These are phyloP conservation scores for Geococcyx californianus DNA, from an alignment of 2,113 vertebrate species.

Conservation along the genomic window DNA sequence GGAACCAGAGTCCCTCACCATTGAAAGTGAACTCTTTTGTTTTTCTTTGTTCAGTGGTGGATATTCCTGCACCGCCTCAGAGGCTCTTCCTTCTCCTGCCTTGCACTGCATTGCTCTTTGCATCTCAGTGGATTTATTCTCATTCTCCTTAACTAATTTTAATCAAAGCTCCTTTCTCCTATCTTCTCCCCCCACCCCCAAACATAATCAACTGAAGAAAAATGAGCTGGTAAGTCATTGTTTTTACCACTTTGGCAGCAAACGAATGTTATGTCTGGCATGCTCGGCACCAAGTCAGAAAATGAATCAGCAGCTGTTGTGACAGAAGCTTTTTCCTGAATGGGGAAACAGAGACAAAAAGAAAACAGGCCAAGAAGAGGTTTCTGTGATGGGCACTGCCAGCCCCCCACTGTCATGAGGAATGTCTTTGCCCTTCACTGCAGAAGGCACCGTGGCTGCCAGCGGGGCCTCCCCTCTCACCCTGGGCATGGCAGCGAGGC, in stretches of 20 bases:
- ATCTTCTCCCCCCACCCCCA: background rate
- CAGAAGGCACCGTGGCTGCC: background rate
- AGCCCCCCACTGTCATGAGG: background rate
- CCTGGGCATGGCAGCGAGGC: accelerated
- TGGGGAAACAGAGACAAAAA: slow-evolving; percentile 65
- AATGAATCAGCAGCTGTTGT: slow-evolving; percentile 74
- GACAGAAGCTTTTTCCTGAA: slow-evolving; percentile 70
- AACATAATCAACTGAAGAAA: slow-evolving; percentile 44
- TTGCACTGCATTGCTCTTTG: background rate
- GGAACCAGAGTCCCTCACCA: background rate
- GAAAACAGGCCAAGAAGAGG: slow-evolving; percentile 29
- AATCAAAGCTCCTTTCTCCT: slow-evolving; percentile 26
- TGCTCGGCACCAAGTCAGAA: slow-evolving; percentile 67
- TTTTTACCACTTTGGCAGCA: slow-evolving; percentile 67
- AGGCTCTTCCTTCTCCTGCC: background rate
- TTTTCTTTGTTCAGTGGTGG: background rate
- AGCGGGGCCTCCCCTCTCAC: accelerated
- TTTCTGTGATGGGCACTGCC: background rate
- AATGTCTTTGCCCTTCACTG: background rate
- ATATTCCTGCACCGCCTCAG: background rate
- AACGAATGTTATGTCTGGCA: slow-evolving; percentile 71
- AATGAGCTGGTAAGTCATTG: slow-evolving; percentile 69
- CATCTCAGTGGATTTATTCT: slow-evolving; percentile 26
- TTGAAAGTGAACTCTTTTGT: background rate
- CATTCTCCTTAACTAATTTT: slow-evolving; percentile 40